These are phyloP conservation scores for Andrena bicolor DNA, from an alignment of 2,888 invertebrate species.

Conservation along the genomic window DNA sequence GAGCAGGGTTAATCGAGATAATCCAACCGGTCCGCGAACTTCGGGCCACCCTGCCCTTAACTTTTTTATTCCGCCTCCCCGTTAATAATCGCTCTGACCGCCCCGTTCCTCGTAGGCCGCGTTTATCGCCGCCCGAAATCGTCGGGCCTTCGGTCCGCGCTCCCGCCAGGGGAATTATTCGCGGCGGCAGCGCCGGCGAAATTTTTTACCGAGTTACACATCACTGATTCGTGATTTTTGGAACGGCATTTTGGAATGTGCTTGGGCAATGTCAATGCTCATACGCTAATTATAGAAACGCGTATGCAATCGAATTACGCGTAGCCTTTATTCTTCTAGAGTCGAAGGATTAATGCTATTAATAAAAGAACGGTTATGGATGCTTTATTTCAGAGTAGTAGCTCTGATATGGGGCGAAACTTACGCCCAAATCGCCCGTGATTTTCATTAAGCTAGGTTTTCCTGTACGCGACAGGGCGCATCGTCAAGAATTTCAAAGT, in stretches of 20 bases:
- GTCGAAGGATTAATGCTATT: slow-evolving; percentile 20
- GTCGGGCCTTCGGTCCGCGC: not conserved
- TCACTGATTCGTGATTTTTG: slow-evolving; percentile 43
- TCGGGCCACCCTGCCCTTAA: not conserved
- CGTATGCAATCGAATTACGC: slow-evolving; percentile 48
- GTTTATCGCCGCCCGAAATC: not conserved
- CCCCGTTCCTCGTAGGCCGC: not conserved
- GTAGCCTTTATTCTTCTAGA: slow-evolving; percentile 27
- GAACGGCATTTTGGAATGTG: slow-evolving; percentile 46
- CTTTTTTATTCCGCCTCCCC: not conserved
- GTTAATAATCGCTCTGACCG: not conserved
- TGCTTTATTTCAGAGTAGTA: not conserved
- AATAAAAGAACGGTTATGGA: slow-evolving; percentile 20
- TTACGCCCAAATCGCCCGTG: no score
- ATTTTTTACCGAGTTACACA: slow-evolving; percentile 15
- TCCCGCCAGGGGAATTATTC: not conserved
- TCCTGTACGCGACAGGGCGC: no score
- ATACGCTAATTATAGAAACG: slow-evolving; percentile 55
- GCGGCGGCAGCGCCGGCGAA: not conserved
- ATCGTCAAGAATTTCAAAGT: no score
- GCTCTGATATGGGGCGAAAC: not conserved
- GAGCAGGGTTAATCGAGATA: slow-evolving; percentile 46
- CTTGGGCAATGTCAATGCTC: slow-evolving; percentile 41
- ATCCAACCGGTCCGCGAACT: slow-evolving; percentile 4
- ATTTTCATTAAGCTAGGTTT: no score